Conservation (phyloP, 2,797 vertebrate genomes). For the Tiaroga cobitis region DNA sequence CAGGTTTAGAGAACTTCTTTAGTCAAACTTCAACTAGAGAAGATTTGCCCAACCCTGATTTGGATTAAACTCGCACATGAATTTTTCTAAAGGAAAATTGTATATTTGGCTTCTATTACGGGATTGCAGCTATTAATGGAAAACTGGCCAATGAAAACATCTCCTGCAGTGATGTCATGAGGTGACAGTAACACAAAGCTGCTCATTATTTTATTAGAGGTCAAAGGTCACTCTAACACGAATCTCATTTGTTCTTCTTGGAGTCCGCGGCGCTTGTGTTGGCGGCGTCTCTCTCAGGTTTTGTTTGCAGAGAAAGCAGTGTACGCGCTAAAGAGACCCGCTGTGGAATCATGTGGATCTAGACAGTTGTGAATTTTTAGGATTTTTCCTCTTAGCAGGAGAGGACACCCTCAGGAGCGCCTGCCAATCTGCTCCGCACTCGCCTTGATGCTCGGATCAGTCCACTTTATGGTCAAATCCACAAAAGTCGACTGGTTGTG, state of each 20-base stretch:
- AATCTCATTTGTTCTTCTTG: constrained; percentile 45
- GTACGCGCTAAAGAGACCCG: constrained; percentile 9
- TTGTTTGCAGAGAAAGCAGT: constrained; percentile 51
- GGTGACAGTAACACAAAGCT: constrained; percentile 15
- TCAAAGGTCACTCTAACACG: constrained; percentile 25
- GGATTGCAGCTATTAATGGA: not conserved
- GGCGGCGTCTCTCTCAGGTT: constrained; percentile 13
- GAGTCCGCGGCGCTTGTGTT: constrained; percentile 38
- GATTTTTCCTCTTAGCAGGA: not conserved
- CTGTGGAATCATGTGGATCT: not conserved
- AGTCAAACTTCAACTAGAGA: not conserved
- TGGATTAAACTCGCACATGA: not conserved
- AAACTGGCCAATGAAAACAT: constrained; percentile 31
- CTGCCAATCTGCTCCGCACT: not conserved
- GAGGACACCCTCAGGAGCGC: not conserved
- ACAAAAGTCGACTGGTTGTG: not conserved
- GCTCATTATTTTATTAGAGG: constrained; percentile 16
- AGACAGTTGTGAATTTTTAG: constrained; percentile 2
- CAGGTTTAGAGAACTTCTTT: not conserved
- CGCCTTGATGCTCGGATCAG: not conserved
- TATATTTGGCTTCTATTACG: not conserved
- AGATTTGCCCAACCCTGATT: not conserved
- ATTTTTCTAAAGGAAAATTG: not conserved
- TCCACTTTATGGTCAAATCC: not conserved
- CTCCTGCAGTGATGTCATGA: constrained; percentile 12